Base-by-base conservation (phyloP, 2,797 vertebrate species). In the Lagodon rhomboides region DNA sequence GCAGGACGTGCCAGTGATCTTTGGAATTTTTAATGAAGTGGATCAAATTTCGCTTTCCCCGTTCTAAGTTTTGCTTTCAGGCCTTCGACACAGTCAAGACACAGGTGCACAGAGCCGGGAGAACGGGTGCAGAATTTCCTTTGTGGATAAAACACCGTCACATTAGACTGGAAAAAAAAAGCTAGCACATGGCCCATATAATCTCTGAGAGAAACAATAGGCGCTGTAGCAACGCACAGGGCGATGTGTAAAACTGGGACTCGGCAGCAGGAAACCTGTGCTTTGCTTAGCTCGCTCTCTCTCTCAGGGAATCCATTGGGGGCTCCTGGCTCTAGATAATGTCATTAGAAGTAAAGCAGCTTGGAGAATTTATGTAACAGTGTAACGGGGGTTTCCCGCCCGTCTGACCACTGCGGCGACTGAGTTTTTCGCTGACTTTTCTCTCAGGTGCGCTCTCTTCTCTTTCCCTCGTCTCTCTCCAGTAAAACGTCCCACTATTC, bases 261-360 rank as follows among this genome's bases (percentile, higher is more conserved):
- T 85, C 69, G 12, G 87, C 79, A 82, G 78, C 1, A 85, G 76
- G 68, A 88, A 90, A 80, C 73, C 79, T 81, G 25, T 66, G 72
- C 73, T 89, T 81, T 83, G 51, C 83, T 84, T 76, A 67, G 77
- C 58, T 82, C 23, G 65, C 67, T 63, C 49, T 73, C 64, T 84
- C 74, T 85, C 73, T 75, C 53, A 73, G 84, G 82, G 80, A 92
- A 88, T 87, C 82, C 87, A 87, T 38, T 65, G 79, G 77, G 87
- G 84, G 81, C 73, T 87, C 83, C 87, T 84, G 76, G 84, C 87
- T 93, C 86, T 77, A 80, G 77, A 90, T 88, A 92, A 92, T 91
- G 89, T 90, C 88, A 92, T 88, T 86, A 88, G 85, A 91, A 73
- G 77, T 75, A 79, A 89, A 92, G 81, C 80, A 85, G 82, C 77